Evolutionary conservation across 2,113 vertebrate species (phyloP), one percentile per base, ranked within the genome.

Genomic region (Cyprinodon brontotheroides): DNA sequence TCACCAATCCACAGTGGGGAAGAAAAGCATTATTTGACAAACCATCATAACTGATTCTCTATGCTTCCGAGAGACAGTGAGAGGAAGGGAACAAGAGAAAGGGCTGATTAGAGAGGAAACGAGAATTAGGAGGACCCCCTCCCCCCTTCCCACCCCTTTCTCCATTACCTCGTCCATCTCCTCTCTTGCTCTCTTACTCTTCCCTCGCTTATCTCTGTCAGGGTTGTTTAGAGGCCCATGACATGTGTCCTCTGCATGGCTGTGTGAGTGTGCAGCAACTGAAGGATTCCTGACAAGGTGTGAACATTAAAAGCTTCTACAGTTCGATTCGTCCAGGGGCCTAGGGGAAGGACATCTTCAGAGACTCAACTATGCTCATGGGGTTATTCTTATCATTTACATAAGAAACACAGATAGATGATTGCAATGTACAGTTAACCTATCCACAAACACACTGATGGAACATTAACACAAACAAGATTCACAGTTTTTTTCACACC

Each of bases 1-100:
- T 86, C 74, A 67, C 85, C 81, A 84, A 88, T 83, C 79, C 89
- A 92, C 81, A 88, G 87, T 89, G 83, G 83, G 83, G 81, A 78
- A 84, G 84, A 90, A 86, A 88, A 68, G 87, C 83, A 92, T 89
- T 92, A 91, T 92, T 91, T 92, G 89, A 91, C 89, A 89, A 92
- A 89, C 88, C 92, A 89, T 92, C 89, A 87, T 88, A 93, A 92
- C 83, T 87, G 87, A 92, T 92, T 92, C 68, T 89, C 81, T 87
- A 86, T 89, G 90, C 88, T 88, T 89, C 81, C 74, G 83, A 89
- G 78, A 89, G 85, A 89, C 88, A 89, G 81, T 77, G 62, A 67
- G 79, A 65, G 76, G 71, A 57, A 38, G 57, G 65, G 74, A 75
- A 57, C 40, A 71, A 75, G 70, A 80, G 62, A 82, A 71, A 70